A percentile compares a stretch with the other conserved stretches of the same genome.
Evolutionary conservation across 1,140 invertebrate species (phyloP).

Genomic region (Drosophila mauritiana): DNA sequence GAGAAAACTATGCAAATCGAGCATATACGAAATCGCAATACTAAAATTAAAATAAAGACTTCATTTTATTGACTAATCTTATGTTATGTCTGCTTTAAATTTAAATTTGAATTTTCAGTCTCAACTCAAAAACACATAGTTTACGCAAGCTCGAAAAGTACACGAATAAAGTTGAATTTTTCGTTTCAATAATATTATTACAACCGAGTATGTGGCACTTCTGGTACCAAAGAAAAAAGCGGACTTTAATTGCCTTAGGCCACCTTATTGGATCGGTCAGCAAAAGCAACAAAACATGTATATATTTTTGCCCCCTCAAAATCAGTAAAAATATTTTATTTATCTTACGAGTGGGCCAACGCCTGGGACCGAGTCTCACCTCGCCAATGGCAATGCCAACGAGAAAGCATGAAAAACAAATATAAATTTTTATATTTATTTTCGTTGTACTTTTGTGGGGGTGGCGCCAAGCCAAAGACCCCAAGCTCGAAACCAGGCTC

Average conservation of each 20-base stretch:
- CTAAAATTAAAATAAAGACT: too few relatives aligned
- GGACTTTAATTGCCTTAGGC: constrained; percentile 33
- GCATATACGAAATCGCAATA: neutral
- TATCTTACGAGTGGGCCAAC: constrained; percentile 49
- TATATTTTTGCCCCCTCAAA: constrained; percentile 41
- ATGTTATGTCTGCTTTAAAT: too few relatives aligned
- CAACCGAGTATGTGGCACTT: constrained; percentile 24
- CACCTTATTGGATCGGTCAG: constrained; percentile 41
- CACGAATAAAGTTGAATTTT: neutral
- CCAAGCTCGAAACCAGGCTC: constrained; percentile 18
- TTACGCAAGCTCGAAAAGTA: neutral
- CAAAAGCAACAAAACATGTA: constrained; percentile 16
- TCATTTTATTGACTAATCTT: too few relatives aligned
- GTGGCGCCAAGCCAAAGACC: constrained; percentile 64
- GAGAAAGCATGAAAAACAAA: constrained; percentile 73
- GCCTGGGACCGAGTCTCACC: constrained; percentile 46
- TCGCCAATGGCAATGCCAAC: constrained; percentile 63
- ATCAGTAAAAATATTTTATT: constrained; percentile 52
- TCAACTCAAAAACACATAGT: neutral
- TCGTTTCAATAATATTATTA: constrained; percentile 27
- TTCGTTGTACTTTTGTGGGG: constrained; percentile 56
- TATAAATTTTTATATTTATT: constrained; percentile 52
- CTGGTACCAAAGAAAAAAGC: neutral
- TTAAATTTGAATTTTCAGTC: too few relatives aligned
- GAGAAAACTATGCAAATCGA: too few relatives aligned